Percentiles rank a stretch among this genome's conserved stretches.
Conservation (phyloP, 2,113 vertebrate genomes). For the Turnix velox region DNA sequence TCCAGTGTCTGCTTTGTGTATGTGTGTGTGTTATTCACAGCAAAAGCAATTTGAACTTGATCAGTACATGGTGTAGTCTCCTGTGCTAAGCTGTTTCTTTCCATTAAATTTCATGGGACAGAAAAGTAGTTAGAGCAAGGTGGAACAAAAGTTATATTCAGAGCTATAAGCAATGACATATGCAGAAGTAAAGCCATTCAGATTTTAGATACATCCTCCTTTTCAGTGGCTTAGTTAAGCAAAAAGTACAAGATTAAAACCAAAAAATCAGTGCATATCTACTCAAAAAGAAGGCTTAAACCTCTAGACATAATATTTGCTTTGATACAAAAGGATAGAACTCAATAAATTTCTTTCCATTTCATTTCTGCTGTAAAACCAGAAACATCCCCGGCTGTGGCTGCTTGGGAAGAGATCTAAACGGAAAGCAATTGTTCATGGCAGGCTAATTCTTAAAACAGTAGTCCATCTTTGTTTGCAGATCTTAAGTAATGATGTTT, state of each 20-base stretch:
- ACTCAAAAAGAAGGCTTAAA: neutral
- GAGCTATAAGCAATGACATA: neutral
- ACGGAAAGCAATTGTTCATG: slow-evolving; percentile 35
- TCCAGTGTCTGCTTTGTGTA: neutral
- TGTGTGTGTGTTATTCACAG: neutral
- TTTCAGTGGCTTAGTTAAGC: neutral
- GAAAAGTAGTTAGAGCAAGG: neutral
- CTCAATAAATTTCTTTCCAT: slow-evolving; percentile 24
- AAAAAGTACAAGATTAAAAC: neutral
- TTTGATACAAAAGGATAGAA: neutral
- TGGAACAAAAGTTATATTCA: neutral
- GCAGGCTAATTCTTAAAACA: slow-evolving; percentile 54
- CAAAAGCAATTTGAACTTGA: neutral
- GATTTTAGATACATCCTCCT: neutral
- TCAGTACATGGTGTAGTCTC: neutral
- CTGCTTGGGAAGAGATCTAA: neutral
- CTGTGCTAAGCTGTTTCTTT: neutral
- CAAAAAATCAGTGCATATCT: neutral
- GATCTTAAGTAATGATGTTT: slow-evolving; percentile 75
- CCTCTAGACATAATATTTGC: neutral
- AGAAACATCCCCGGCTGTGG: neutral
- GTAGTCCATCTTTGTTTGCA: slow-evolving; percentile 64
- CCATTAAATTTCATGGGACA: neutral
- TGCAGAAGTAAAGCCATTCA: neutral
- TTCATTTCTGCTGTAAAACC: neutral